Evolutionary conservation across 37 sponge, comb jelly and placozoan genomes (phyloP).

Genomic region (Halisarca cf. caerulea): DNA sequence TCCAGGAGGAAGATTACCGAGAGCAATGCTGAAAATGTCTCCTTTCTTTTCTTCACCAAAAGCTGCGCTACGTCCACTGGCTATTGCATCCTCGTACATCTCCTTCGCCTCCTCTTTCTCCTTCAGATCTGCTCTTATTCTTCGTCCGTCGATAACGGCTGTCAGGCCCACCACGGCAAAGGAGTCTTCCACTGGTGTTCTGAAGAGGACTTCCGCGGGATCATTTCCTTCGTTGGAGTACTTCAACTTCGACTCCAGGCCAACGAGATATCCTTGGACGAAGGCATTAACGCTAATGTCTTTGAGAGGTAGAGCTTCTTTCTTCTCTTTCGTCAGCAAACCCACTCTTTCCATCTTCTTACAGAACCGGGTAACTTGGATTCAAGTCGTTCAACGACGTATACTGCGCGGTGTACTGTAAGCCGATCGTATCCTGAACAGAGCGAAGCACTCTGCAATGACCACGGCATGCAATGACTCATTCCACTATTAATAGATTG

Average conservation of each 20-base stretch:
- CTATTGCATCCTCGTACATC: constrained; percentile 64
- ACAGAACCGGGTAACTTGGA: too few relatives aligned
- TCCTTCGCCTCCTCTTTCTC: constrained; percentile 65
- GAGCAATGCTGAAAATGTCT: constrained; percentile 63
- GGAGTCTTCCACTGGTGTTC: constrained; percentile 55
- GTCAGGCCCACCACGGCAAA: constrained; percentile 56
- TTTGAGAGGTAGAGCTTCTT: constrained; percentile 13
- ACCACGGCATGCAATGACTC: too few relatives aligned
- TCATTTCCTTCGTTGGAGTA: constrained; percentile 50
- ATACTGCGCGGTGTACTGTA: too few relatives aligned
- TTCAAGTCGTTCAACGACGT: too few relatives aligned
- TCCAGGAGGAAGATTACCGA: constrained; percentile 70
- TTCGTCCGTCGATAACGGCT: constrained; percentile 60
- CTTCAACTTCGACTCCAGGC: constrained; percentile 32
- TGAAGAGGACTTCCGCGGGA: constrained; percentile 55
- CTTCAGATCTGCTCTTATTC: constrained; percentile 50
- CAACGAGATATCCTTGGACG: constrained; percentile 39
- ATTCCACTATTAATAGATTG: too few relatives aligned
- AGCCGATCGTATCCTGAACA: too few relatives aligned
- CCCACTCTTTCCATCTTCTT: not conserved
- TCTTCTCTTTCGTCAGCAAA: constrained; percentile 18
- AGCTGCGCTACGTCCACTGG: constrained; percentile 62
- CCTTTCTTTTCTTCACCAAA: constrained; percentile 59
- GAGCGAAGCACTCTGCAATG: too few relatives aligned
- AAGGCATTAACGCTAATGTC: constrained; percentile 32